Base-by-base conservation (phyloP, 2,797 vertebrate species). In the Poeciliopsis presidionis region DNA sequence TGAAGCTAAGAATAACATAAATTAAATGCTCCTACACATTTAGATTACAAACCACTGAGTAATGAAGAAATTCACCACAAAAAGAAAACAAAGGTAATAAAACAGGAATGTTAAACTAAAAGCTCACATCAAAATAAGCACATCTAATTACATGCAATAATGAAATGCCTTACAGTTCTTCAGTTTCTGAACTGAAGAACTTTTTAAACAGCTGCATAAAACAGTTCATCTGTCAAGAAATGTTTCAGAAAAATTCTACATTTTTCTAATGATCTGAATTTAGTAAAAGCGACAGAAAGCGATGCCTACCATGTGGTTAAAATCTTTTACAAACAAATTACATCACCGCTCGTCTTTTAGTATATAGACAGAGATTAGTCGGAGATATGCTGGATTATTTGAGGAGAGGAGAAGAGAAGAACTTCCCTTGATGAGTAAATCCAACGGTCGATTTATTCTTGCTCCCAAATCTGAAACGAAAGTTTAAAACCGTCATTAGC, bases 381-480 rank as follows among this genome's bases (percentile, higher is more conserved):
- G 25, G 1, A 61, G 55, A 76, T 72, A 65, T 65, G 76, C 47
- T 59, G 72, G 77, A 77, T 90, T 94, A 99, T 87, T 98, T 98
- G 82, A 99, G 95, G 81, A 97, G 89, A 0, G 98, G 98, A 77
- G 98, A 98, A 46, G 97, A 93, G 87, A 99, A 99, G 93, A 98
- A 99, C 79, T 95, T 97, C 47, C 97, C 96, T 85, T 97, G 97
- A 59, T 95, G 96, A 85, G 93, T 84, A 82, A 97, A 89, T 45
- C 88, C 95, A 1, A 94, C 95, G 0, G 95, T 83, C 2, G 97
- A 96, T 86, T 98, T 98, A 94, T 95, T 97, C 93, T 98, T 99
- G 94, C 96, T 97, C 81, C 96, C 96, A 90, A 98, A 98, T 88
- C 98, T 99, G 92, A 70, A 90, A 84, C 11, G 77, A 70, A 88